Evolutionary conservation across 2,797 vertebrate species (phyloP), one percentile per base, ranked within the genome.

Genomic region (Cryptoblepharus egeriae): DNA sequence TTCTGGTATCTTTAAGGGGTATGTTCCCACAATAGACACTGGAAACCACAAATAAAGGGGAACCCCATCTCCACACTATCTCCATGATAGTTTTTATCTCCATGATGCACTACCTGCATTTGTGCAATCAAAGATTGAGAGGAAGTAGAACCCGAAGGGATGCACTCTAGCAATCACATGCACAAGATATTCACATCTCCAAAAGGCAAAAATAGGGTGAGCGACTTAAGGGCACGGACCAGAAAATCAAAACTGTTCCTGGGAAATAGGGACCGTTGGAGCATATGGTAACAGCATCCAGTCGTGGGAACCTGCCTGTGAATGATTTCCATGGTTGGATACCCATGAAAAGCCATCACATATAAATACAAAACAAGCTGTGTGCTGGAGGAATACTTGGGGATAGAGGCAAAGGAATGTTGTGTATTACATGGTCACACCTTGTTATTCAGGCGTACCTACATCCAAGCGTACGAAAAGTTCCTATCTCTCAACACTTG

Each of bases 251-350:
- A 32, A 20, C 4, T 37, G 16, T 13, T 16, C 32, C 64, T 22
- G 64, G 30, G 7, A 26, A 58, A 73, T 39, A 8, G 32, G 55
- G 22, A 15, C 3, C 5, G 6, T 10, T 28, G 35, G 32, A 39
- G 35, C 32, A 39, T 60, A 60, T 26, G 13, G 24, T 75, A 18
- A 26, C 55, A 26, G 8, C 52, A 30, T 24, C n/a, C 42, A 20
- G 39, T 24, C 11, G 32, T 49, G 61, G 30, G 9, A 35, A 49
- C 42, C 22, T 15, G 42, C 11, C 22, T 52, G 20, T 35, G 39
- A 61, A 26, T 77, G 42, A 35, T 65, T 77, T 77, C 75, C 61
- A 35, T 45, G 61, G 61, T 30, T 65, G 61, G 75, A 65, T 77
- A 32, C 61, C n/a, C 75, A 65, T 45, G 61, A 52, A 77, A 45